A percentile compares a stretch with the other conserved stretches of the same genome.
These are phyloP conservation scores for Simalia tracyae DNA, from an alignment of 2,797 vertebrate genomes.

Conservation along the genomic window DNA sequence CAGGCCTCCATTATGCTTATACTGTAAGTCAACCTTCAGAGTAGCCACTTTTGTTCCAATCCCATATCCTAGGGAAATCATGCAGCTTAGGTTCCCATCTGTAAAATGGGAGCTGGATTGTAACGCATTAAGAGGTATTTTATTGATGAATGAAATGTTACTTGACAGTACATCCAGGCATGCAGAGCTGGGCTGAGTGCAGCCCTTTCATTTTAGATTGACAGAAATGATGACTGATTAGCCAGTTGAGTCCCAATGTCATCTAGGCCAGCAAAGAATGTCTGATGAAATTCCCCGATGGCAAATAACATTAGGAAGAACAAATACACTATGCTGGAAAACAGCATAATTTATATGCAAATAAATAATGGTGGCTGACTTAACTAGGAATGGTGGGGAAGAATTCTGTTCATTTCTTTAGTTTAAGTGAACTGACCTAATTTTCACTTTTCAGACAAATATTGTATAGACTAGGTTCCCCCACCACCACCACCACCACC, in stretches of 20 bases:
- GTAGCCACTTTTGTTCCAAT: neutral
- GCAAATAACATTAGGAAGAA: constrained; percentile 10
- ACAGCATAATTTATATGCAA: neutral
- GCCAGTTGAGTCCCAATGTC: neutral
- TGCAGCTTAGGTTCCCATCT: neutral
- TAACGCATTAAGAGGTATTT: neutral
- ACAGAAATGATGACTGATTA: constrained; percentile 18
- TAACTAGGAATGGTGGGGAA: neutral
- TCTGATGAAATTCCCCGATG: neutral
- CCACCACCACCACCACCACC: too few species aligned
- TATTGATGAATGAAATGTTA: neutral
- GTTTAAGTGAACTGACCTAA: neutral
- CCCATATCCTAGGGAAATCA: neutral
- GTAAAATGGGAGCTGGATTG: neutral
- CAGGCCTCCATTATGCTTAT: neutral
- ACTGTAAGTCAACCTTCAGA: neutral
- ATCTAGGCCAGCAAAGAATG: neutral
- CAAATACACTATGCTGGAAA: neutral
- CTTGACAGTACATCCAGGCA: neutral
- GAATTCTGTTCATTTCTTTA: neutral
- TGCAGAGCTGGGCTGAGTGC: neutral
- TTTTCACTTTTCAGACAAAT: neutral
- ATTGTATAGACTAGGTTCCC: neutral
- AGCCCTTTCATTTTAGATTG: neutral
- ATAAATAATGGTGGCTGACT: neutral